These are phyloP conservation scores for Drosophila vallismaia DNA, from an alignment of 2,888 invertebrate genomes.

Conservation along the genomic window DNA sequence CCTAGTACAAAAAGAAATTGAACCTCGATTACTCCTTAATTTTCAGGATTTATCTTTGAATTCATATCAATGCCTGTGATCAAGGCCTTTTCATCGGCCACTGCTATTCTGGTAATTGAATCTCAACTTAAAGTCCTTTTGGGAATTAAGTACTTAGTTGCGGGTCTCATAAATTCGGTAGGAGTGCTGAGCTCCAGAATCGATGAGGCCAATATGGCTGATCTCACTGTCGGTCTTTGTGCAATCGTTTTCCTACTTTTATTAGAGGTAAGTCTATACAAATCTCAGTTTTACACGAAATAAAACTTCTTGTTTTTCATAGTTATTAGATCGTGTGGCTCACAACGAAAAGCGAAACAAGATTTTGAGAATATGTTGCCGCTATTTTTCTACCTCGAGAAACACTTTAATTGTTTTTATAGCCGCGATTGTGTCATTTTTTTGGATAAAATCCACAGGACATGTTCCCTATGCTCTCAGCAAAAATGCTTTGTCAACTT, in stretches of 20 bases:
- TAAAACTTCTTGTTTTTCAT: neutral
- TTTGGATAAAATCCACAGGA: conserved; percentile 84
- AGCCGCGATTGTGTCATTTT: conserved; percentile 86
- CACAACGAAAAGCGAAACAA: conserved; percentile 75
- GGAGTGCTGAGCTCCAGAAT: conserved; percentile 85
- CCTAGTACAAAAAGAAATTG: neutral
- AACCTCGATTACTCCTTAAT: neutral
- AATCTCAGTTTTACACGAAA: neutral
- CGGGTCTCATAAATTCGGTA: conserved; percentile 88
- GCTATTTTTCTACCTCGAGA: conserved; percentile 90
- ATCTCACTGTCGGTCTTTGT: conserved; percentile 87
- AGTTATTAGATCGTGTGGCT: conserved; percentile 87
- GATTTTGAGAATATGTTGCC: conserved; percentile 85
- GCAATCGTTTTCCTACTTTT: conserved; percentile 88
- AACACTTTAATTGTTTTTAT: conserved; percentile 91
- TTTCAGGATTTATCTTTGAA: conserved; percentile 91
- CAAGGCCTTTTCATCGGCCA: conserved; percentile 94
- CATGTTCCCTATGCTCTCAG: conserved; percentile 86
- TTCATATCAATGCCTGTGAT: conserved; percentile 94
- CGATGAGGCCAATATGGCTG: conserved; percentile 86
- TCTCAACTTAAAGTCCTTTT: conserved; percentile 91
- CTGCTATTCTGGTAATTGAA: conserved; percentile 90
- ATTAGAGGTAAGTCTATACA: conserved; percentile 86
- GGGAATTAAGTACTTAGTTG: conserved; percentile 89
- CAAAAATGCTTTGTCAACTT: conserved; percentile 86